A percentile compares a stretch with the other conserved stretches of the same genome.
phyloP scores from a whole-genome alignment of 2,113 vertebrate genomes.

The Rhizomys pruinosus region DNA sequence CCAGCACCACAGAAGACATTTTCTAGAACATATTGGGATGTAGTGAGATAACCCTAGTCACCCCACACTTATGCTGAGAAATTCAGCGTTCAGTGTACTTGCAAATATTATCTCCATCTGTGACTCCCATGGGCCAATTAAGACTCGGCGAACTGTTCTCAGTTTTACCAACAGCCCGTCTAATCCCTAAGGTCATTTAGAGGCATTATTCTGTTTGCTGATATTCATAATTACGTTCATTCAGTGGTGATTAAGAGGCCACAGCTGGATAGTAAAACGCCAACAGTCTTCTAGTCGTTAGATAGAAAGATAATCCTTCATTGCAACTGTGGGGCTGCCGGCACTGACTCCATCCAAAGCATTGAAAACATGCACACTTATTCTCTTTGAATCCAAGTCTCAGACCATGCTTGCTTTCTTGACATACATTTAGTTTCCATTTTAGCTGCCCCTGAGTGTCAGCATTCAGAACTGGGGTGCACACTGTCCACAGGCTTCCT shows the following conservation, averaged over 20 bases:
- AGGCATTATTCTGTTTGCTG: conserved; percentile 30
- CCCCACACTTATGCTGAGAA: background rate
- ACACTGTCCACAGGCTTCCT: background rate
- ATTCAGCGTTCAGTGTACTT: too few relatives aligned
- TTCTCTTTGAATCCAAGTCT: background rate
- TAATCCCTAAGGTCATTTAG: conserved; percentile 61
- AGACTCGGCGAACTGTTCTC: background rate
- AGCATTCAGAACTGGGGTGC: background rate
- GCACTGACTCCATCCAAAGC: background rate
- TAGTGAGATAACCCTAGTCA: background rate
- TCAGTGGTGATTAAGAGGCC: conserved; percentile 59
- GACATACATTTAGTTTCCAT: background rate
- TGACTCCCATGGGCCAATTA: background rate
- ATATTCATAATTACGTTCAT: conserved; percentile 61
- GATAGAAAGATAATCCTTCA: conserved; percentile 33
- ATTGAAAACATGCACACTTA: background rate
- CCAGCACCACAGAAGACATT: background rate
- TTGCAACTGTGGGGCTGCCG: background rate
- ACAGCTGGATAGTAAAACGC: conserved; percentile 29
- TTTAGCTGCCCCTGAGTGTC: background rate
- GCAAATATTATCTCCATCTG: background rate
- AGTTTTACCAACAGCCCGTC: background rate
- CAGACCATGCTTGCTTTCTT: background rate
- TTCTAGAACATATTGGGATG: background rate
- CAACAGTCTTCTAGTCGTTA: conserved; percentile 23